Percentiles rank a stretch among this genome's conserved stretches.
Evolutionary conservation across 1,140 invertebrate species (phyloP).

Genomic region (Argopecten irradians): DNA sequence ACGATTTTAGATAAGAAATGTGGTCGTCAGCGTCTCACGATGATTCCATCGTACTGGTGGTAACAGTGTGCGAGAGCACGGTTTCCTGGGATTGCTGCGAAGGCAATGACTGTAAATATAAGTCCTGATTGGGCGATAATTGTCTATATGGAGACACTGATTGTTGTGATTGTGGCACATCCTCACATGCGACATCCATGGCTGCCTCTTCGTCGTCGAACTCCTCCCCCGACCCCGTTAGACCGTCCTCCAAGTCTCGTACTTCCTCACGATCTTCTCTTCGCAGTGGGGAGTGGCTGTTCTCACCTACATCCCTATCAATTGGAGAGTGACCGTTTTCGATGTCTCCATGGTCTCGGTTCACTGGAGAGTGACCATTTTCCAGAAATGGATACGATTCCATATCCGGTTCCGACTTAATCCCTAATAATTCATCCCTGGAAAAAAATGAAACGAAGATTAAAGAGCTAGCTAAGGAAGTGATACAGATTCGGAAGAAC

Average conservation of each 20-base stretch:
- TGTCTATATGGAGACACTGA: not conserved
- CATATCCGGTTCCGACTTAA: not conserved
- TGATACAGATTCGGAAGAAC: no score
- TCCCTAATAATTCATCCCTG: not conserved
- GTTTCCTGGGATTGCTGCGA: not conserved
- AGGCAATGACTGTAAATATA: not conserved
- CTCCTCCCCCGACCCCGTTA: not conserved
- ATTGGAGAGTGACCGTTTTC: not conserved
- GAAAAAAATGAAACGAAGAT: no score
- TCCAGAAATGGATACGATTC: not conserved
- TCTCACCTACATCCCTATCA: no score
- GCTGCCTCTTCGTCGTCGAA: not conserved
- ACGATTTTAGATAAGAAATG: not conserved
- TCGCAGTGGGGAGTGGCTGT: not conserved
- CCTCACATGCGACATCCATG: not conserved
- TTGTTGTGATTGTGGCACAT: not conserved
- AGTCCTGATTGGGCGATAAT: not conserved
- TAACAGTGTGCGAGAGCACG: not conserved
- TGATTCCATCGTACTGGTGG: not conserved
- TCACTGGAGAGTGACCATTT: not conserved
- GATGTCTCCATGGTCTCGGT: no score
- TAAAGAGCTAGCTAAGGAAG: no score
- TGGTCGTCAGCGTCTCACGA: not conserved
- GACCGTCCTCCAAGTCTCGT: not conserved
- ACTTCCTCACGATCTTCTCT: not conserved